Evolutionary conservation across 2,113 vertebrate genomes (phyloP), one percentile per base, ranked within the genome.

Genomic region (Marmota flaviventris): DNA sequence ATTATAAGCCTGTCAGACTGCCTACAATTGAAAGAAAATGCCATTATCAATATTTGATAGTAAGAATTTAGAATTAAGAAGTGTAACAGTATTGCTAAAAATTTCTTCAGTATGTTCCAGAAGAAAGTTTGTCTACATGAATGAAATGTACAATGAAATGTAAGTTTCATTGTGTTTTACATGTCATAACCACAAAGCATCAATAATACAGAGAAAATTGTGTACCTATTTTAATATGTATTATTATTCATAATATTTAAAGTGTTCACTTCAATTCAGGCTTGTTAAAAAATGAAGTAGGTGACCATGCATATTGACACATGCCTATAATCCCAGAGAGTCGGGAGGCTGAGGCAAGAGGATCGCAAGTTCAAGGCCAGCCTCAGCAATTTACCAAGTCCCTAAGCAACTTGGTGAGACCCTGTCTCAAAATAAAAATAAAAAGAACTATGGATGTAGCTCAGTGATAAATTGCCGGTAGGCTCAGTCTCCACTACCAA

Each of bases 81-180:
- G 45, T 45, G 45, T 45, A 45, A 45, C 45, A 45, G 45, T 8
- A 45, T 45, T 45, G 45, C 45, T 8, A 45, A 45, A 45, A 45
- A 9, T 45, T 45, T 45, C 8, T 45, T 45, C 45, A 96, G 53
- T 17, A 65, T 85, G 16, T 56, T 96, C 72, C 92, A 85, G 89
- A 93, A 88, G 72, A 96, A 96, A 97, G 20, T 65, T 95, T 94
- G 79, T 88, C 85, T 96, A n/a, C 4, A 83, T 81, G 14, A 93
- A 93, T 65, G 0, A 95, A 94, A 98, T 58, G 56, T 58, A 91
- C 72, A 77, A 51, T 12, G 9, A 45, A 45, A 45, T 92, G 2
- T 90, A 85, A 84, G 10, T 92, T 67, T 3, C 37, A 18, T 27
- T 22, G 56, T 58, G 45, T 87, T 98, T 98, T 89, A 97, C 92